Conservation (phyloP, 1,140 invertebrate species). For the Pachypeltis micranthus region DNA sequence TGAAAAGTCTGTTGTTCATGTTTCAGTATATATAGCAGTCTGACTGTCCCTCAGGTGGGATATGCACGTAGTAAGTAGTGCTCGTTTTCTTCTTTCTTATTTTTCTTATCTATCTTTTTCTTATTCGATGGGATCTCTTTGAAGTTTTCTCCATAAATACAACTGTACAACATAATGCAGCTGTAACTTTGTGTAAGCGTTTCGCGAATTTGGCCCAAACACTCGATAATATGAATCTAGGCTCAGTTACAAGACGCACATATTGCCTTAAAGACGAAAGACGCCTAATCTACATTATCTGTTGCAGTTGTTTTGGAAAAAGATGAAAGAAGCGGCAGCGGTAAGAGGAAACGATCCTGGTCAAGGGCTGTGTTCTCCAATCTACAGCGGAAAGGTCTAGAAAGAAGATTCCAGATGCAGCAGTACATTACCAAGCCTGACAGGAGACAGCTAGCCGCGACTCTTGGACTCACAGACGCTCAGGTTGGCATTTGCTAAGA, state of each 20-base stretch:
- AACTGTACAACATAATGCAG: too few species aligned
- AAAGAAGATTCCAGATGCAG: conserved; percentile 90
- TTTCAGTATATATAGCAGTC: too few species aligned
- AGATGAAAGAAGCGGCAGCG: conserved; percentile 24
- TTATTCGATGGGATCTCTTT: too few species aligned
- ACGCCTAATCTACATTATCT: conserved; percentile 3
- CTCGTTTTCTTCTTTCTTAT: too few species aligned
- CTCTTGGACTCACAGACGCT: conserved; percentile 87
- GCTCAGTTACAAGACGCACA: too few species aligned
- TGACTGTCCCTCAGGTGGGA: too few species aligned
- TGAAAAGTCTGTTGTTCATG: too few species aligned
- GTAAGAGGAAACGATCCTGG: conserved; percentile 78
- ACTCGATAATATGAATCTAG: not conserved
- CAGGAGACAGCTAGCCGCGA: conserved; percentile 88
- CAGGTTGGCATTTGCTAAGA: conserved; percentile 48
- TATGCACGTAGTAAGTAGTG: too few species aligned
- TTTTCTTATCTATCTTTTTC: too few species aligned
- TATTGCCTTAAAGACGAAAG: conserved; percentile 13
- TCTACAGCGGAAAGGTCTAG: conserved; percentile 83
- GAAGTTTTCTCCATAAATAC: too few species aligned
- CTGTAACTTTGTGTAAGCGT: too few species aligned
- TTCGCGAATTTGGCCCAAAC: not conserved
- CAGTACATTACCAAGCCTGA: conserved; percentile 98
- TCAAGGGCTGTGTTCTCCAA: conserved; percentile 89
- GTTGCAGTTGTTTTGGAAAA: conserved; percentile 10